Percentiles rank a stretch among this genome's conserved stretches.
phyloP scores from a whole-genome alignment of 2,113 vertebrate genomes.

The Panthera leo region DNA sequence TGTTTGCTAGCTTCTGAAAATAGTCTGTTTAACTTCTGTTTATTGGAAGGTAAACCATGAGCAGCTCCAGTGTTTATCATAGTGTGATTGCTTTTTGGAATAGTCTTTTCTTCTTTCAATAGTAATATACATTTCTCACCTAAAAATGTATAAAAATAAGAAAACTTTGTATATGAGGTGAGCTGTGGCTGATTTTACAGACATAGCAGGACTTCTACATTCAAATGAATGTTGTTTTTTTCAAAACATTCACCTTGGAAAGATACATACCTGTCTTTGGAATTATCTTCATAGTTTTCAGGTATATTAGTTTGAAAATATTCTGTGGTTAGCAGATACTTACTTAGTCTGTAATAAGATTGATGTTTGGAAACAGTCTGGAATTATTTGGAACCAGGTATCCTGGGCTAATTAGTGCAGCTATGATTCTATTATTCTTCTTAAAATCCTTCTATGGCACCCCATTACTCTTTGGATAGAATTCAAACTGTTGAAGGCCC shows the following conservation, averaged over 20 bases:
- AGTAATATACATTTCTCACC: not conserved
- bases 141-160: constrained; percentile 23
- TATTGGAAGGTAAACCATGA: not conserved
- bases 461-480: not conserved
- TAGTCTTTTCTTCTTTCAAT: constrained; percentile 8
- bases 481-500: not conserved
- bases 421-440: not conserved
- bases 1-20: constrained; percentile 37
- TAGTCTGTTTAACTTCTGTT: not conserved
- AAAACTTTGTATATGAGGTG: not conserved
- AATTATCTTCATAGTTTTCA: constrained; percentile 15
- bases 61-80: not conserved
- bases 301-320: constrained; percentile 49
- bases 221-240: constrained; percentile 28
- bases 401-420: not conserved
- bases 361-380: constrained; percentile 38
- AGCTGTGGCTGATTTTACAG: not conserved
- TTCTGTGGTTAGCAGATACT: not conserved
- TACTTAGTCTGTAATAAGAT: constrained; percentile 21
- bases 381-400: constrained; percentile 28
- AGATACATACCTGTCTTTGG: not conserved
- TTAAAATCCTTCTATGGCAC: not conserved
- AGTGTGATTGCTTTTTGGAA: constrained; percentile 2
- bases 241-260: constrained; percentile 53
- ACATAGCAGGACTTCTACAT: not conserved